Conservation (phyloP, 2,797 vertebrate genomes). For the Chiroxiphia lanceolata region DNA sequence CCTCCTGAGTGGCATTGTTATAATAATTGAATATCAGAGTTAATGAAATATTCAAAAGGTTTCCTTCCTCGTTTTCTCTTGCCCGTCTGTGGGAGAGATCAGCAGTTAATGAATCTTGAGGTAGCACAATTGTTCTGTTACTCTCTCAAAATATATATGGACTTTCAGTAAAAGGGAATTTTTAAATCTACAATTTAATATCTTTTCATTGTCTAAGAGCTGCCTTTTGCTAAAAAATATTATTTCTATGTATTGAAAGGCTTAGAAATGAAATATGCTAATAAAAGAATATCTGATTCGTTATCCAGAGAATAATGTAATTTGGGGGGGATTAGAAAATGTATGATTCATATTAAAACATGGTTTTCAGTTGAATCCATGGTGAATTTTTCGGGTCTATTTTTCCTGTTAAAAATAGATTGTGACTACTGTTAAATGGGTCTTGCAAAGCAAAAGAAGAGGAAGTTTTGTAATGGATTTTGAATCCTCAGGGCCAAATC, state of each 20-base stretch:
- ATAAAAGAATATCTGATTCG: constrained; percentile 16
- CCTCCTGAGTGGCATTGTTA: background rate
- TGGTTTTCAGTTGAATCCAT: background rate
- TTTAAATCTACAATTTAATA: constrained; percentile 44
- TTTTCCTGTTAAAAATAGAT: constrained; percentile 9
- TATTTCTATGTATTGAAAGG: constrained; percentile 32
- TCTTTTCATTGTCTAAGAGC: constrained; percentile 37
- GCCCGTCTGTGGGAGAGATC: background rate
- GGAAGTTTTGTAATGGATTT: background rate
- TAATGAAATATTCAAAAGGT: constrained; percentile 47
- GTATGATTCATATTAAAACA: background rate
- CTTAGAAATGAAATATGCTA: constrained; percentile 41
- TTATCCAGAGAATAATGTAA: constrained; percentile 8
- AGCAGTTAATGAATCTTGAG: constrained; percentile 34
- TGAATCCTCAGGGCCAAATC: background rate
- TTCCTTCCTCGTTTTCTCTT: constrained; percentile 15
- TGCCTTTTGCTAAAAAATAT: constrained; percentile 17
- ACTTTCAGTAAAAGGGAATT: background rate
- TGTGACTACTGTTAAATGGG: background rate
- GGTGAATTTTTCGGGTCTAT: background rate
- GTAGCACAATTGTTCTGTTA: background rate
- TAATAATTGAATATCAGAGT: constrained; percentile 40
- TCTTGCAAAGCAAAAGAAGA: background rate
- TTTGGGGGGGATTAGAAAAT: background rate
- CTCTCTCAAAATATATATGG: background rate